Evolutionary conservation across 2,888 invertebrate genomes (phyloP).

Genomic region (Sycophila texana): DNA sequence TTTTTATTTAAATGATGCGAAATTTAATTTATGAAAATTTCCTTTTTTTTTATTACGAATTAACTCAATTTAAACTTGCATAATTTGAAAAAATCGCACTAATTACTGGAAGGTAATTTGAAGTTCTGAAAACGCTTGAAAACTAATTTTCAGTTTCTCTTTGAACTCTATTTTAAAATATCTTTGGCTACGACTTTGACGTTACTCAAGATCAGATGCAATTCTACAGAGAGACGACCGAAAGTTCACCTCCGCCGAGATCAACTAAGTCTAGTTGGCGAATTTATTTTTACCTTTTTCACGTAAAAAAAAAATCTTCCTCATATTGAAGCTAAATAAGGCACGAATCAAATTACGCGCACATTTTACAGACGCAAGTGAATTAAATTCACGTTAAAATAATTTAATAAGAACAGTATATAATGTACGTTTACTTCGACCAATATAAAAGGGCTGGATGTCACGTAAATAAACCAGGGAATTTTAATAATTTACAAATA

Average conservation of each 20-base stretch:
- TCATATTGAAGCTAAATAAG: not conserved
- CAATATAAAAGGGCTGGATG: too few species aligned
- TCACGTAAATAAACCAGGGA: too few species aligned
- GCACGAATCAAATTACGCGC: not conserved
- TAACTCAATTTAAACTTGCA: not conserved
- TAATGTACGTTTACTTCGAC: too few species aligned
- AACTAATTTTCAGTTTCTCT: constrained; percentile 49
- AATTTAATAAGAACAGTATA: too few species aligned
- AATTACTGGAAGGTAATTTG: constrained; percentile 35
- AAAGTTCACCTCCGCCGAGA: constrained; percentile 35
- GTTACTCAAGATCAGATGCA: constrained; percentile 23
- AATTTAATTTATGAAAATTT: too few species aligned
- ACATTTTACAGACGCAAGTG: too few species aligned
- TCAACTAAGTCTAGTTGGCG: constrained; percentile 32
- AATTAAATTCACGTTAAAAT: too few species aligned
- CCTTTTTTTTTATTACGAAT: too few species aligned
- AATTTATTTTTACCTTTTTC: constrained; percentile 34
- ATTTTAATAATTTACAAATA: too few species aligned
- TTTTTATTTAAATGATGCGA: too few species aligned
- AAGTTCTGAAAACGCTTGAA: constrained; percentile 20
- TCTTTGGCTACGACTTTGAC: constrained; percentile 37
- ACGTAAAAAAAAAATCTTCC: not conserved
- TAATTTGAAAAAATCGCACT: not conserved
- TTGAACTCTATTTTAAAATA: constrained; percentile 42
- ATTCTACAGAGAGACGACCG: constrained; percentile 34